A percentile compares a stretch with the other conserved stretches of the same genome.
Conservation (phyloP, 2,888 invertebrate genomes). For the Dicyrtomina minuta region DNA sequence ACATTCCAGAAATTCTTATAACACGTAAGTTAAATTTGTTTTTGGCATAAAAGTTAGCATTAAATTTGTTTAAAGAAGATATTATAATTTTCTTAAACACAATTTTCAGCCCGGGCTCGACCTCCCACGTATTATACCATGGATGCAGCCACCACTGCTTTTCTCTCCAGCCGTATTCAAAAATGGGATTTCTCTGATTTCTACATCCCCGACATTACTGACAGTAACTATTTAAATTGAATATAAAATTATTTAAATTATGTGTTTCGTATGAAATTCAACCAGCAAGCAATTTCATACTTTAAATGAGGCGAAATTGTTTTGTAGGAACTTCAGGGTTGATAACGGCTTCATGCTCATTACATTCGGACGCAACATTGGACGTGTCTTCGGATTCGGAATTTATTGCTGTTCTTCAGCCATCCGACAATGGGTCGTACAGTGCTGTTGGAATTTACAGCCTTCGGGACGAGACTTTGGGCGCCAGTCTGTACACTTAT, state of each 20-base stretch:
- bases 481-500: slow-evolving; percentile 47
- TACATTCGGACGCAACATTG: slow-evolving; percentile 51
- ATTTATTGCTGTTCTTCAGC: slow-evolving; percentile 49
- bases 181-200: slow-evolving; percentile 52
- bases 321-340: slow-evolving; percentile 26
- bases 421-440: slow-evolving; percentile 49
- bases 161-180: slow-evolving; percentile 51
- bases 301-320: too few species aligned
- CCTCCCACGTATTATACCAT: slow-evolving; percentile 51
- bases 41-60: background rate
- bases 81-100: too few species aligned
- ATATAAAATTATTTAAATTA: background rate
- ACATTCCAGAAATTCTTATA: slow-evolving; percentile 52
- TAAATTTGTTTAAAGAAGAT: background rate
- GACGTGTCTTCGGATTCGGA: slow-evolving; percentile 49
- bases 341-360: slow-evolving; percentile 39
- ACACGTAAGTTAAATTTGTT: slow-evolving; percentile 43
- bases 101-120: slow-evolving; percentile 48
- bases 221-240: slow-evolving; percentile 37
- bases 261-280: slow-evolving; percentile 4
- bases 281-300: too few species aligned
- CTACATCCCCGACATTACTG: slow-evolving; percentile 47
- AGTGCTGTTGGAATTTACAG: slow-evolving; percentile 51
- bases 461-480: slow-evolving; percentile 46
- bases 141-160: slow-evolving; percentile 52